phyloP scores from a whole-genome alignment of 2,888 invertebrate species.

The Muschampia staudingeri region DNA sequence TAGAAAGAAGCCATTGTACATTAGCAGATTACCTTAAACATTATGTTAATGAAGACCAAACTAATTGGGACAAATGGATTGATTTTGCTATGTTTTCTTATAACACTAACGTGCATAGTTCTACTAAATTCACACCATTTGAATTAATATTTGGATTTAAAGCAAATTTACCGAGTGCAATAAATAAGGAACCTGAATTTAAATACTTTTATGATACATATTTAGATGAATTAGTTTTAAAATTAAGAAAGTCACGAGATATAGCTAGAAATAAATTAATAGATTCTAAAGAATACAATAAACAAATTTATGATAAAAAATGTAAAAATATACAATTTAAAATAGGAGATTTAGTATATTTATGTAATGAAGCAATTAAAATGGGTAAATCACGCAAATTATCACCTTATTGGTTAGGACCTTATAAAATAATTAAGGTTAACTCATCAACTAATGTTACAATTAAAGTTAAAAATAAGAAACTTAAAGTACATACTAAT shows the following conservation, averaged over 20 bases:
- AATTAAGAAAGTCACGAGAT: slow-evolving; percentile 61
- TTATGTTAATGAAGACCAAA: slow-evolving; percentile 72
- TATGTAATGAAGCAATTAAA: slow-evolving; percentile 58
- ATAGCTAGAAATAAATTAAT: slow-evolving; percentile 57
- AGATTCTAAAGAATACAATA: slow-evolving; percentile 52
- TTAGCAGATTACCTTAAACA: slow-evolving; percentile 75
- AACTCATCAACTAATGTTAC: slow-evolving; percentile 63
- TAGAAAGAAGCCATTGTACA: slow-evolving; percentile 52
- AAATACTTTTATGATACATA: slow-evolving; percentile 69
- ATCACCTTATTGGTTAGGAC: slow-evolving; percentile 47
- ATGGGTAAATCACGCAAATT: slow-evolving; percentile 54
- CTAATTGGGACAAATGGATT: slow-evolving; percentile 70
- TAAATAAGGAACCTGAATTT: slow-evolving; percentile 63
- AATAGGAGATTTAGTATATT: slow-evolving; percentile 60
- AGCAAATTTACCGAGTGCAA: not conserved
- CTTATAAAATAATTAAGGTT: slow-evolving; percentile 56
- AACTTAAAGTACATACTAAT: slow-evolving; percentile 56
- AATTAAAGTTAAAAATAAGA: slow-evolving; percentile 56
- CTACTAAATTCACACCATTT: slow-evolving; percentile 15
- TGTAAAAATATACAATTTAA: slow-evolving; percentile 40
- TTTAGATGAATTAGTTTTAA: slow-evolving; percentile 65
- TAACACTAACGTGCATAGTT: not conserved
- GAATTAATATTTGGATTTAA: slow-evolving; percentile 11
- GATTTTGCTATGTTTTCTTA: slow-evolving; percentile 7
- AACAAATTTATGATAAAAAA: slow-evolving; percentile 37